phyloP scores from a whole-genome alignment of 2,113 vertebrate genomes.

The Protobothrops mucrosquamatus region DNA sequence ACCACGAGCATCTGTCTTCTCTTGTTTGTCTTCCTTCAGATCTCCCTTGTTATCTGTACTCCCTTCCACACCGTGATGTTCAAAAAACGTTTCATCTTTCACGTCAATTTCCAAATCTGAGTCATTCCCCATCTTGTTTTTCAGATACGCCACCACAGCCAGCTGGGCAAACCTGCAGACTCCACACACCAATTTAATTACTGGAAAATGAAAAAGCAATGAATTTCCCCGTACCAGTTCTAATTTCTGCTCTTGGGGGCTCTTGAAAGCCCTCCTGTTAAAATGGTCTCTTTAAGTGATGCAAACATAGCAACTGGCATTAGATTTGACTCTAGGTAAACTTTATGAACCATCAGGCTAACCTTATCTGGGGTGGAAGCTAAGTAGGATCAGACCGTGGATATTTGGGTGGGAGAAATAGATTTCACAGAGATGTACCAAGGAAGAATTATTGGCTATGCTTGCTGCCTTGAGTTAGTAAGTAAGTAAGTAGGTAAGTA shows the following conservation, averaged over 20 bases:
- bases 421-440: no score
- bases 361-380: background rate
- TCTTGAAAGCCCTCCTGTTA: background rate
- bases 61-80: constrained; percentile 71
- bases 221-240: background rate
- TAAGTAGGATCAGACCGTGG: background rate
- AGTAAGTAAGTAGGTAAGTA: no score
- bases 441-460: no score
- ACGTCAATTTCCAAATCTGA: constrained; percentile 67
- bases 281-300: fast-evolving
- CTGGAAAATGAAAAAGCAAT: background rate
- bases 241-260: background rate
- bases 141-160: constrained; percentile 71
- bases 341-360: background rate
- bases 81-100: constrained; percentile 62
- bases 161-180: constrained; percentile 70
- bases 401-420: background rate
- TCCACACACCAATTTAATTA: background rate
- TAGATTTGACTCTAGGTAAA: no score
- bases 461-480: no score
- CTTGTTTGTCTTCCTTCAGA: constrained; percentile 52
- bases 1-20: constrained; percentile 71
- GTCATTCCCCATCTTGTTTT: constrained; percentile 56
- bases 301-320: no score
- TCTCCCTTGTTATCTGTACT: constrained; percentile 71